Base-by-base conservation (phyloP, 1,140 invertebrate genomes). In the Pogonomyrmex barbatus region DNA sequence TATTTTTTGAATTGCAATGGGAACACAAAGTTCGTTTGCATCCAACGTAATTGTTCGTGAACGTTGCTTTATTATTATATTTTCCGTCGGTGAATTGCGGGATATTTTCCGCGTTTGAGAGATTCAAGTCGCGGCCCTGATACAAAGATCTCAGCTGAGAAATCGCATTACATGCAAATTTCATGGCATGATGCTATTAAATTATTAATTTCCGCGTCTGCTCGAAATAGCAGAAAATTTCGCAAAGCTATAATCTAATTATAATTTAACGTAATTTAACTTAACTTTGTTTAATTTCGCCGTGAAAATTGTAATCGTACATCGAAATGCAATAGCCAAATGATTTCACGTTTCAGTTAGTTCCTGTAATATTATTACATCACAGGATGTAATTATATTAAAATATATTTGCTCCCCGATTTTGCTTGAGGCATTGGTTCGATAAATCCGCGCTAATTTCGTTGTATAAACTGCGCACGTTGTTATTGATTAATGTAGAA, bases 401-500 rank as follows among this genome's bases (percentile, higher is more conserved):
- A 73, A 82, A 82, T 83, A 39, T 60, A 75, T 75, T 70, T 81
- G 17, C 42, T 62, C 6, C 30, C 45, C 33, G 54, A 17, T 75
- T 75, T 83, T 83, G 79, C 68, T 82, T 82, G 63, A 73, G 17
- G 42, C 42, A 47, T 4, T 54, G 30, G 39, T 10, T 75, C 63
- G 36, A 81, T 70, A 45, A 81, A 81, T 81, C 30, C 65, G 45
- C 33, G 33, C 79, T 83, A 83, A 83, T 83, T 75, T 83, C 5
- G 42, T 75, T 39, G 30, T 58, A 47, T 47, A 36, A 70, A 10
- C 5, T 36, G 78, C 12, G 42, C 8, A n/a, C 24, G 24, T 56
- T 68, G 17, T 47, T 73, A 73, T 83, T 75, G 42, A 83, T 83
- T 60, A 83, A 81, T 70, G 24, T 54, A 68, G 36, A 54, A 52